A percentile compares a stretch with the other conserved stretches of the same genome.
Evolutionary conservation across 2,797 vertebrate genomes (phyloP).

Genomic region (Pangasius macronema): DNA sequence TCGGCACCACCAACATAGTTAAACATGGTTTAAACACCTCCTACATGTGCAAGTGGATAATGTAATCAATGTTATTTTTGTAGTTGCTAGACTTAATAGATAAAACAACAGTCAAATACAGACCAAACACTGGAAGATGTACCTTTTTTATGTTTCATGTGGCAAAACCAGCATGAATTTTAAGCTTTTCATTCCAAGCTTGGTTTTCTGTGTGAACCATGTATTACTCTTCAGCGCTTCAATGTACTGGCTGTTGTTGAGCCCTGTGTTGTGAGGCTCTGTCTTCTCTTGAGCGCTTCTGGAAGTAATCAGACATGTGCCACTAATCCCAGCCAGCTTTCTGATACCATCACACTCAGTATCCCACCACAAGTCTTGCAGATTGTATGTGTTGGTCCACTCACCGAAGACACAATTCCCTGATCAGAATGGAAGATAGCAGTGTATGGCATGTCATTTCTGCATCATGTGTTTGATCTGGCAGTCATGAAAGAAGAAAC

Average conservation of each 20-base stretch:
- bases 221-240: neutral
- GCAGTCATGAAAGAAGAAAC: neutral
- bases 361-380: neutral
- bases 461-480: conserved; percentile 22
- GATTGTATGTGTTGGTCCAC: conserved; percentile 13
- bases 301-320: conserved; percentile 39
- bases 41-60: neutral
- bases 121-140: neutral
- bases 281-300: conserved; percentile 11
- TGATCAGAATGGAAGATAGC: conserved; percentile 30
- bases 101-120: neutral
- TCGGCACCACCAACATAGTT: neutral
- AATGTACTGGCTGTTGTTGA: neutral
- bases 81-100: neutral
- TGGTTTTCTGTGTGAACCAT: neutral
- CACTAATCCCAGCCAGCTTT: conserved; percentile 34
- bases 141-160: neutral
- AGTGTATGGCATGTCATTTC: conserved; percentile 23
- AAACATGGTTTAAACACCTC: neutral
- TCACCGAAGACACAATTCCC: conserved; percentile 16
- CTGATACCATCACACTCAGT: conserved; percentile 38
- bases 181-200: neutral
- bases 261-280: conserved; percentile 4
- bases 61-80: neutral
- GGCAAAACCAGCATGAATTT: neutral